Evolutionary conservation across 23 tunicate genomes (phyloP), one percentile per base, ranked within the genome.

Genomic region (Clavelina lepadiformis): DNA sequence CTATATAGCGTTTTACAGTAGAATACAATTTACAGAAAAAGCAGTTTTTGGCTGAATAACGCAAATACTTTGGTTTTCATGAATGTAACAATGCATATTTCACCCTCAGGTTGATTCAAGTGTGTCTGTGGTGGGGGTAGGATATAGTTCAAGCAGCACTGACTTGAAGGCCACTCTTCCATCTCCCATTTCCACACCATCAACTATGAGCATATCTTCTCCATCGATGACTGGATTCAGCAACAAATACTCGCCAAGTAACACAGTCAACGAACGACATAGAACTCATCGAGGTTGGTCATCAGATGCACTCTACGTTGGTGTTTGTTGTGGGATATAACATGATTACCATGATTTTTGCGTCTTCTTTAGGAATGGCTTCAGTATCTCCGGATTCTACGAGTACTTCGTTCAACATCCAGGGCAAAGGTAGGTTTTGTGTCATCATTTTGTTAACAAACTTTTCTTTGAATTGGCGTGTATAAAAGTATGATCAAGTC

Each of bases 91-190:
- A n/a, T n/a, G n/a, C 15, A 44, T 44, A 15, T 44, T 44, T 11
- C 15, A 44, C 15, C 13, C 15, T 4, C 57, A 82, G 89, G 63
- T 53, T 2, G 69, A 67, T 7, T 31, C 80, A 20, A 54, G 73
- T 56, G 75, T 82, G 0, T 65, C 89, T 18, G 80, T 82, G n/a
- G 74, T 82, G n/a, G 89, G 89, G 5, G 74, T 66, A 7, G 58
- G 74, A 8, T 66, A 66, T 46, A 56, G 20, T 3, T 22, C 38
- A 22, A 35, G 68, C 50, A 46, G 35, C 34, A 5, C 50, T 6
- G 21, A 23, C 47, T 5, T 57, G 18, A 46, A 46, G 22, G 7
- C 51, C 8, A 33, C 69, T n/a, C 23, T 35, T 33, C 36, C 62
- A 2, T 25, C 71, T 4, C 28, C 44, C 35, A 35, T 71, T 5